phyloP scores from a whole-genome alignment of 2,113 vertebrate genomes.

The Brachypodius melanocephalos region DNA sequence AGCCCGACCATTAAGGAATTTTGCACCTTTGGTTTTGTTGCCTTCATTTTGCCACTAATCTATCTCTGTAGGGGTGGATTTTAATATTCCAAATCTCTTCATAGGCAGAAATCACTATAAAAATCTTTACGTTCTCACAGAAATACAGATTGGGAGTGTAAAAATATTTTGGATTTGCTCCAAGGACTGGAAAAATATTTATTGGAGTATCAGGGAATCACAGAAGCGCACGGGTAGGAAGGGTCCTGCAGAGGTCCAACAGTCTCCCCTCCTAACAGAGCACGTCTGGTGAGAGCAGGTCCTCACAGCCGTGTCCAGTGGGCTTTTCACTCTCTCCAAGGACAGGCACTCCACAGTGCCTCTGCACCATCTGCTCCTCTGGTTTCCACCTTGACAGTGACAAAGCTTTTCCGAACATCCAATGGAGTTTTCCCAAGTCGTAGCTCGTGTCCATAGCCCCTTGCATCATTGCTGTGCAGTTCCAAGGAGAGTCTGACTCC shows the following conservation, averaged over 20 bases:
- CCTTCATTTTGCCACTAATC: background rate
- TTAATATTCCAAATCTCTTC: background rate
- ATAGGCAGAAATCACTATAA: background rate
- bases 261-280: background rate
- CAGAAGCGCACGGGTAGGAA: background rate
- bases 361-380: background rate
- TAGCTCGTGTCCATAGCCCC: background rate
- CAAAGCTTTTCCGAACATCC: background rate
- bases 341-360: background rate
- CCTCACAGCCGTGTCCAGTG: background rate
- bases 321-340: background rate
- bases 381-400: background rate
- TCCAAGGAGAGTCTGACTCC: background rate
- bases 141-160: background rate
- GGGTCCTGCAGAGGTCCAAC: background rate
- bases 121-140: background rate
- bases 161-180: background rate
- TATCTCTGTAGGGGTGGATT: background rate
- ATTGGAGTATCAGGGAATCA: background rate
- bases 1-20: background rate
- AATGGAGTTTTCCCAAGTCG: fast-evolving
- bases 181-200: slow-evolving; percentile 22
- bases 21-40: background rate
- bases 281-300: background rate
- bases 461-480: background rate